A percentile compares a stretch with the other conserved stretches of the same genome.
Evolutionary conservation across 2,888 invertebrate genomes (phyloP).

Genomic region (Noctua pronuba): DNA sequence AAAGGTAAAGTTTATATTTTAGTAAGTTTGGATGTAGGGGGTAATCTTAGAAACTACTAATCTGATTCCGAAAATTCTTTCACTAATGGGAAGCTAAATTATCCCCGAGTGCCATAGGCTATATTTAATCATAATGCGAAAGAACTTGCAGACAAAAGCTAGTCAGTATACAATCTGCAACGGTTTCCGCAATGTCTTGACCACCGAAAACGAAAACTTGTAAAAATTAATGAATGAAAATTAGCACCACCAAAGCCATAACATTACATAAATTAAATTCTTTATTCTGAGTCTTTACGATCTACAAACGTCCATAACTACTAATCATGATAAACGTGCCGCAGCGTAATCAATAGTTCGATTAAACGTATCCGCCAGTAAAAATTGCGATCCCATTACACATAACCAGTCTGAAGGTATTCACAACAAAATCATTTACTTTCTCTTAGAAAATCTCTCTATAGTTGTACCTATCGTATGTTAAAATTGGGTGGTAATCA

Average conservation of each 20-base stretch:
- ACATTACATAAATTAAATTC: constrained; percentile 50
- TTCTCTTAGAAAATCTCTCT: constrained; percentile 85
- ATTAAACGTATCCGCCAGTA: constrained; percentile 73
- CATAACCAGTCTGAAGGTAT: constrained; percentile 84
- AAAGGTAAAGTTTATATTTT: background rate
- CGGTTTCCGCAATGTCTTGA: background rate
- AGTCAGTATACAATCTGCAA: background rate
- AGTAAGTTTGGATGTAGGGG: background rate
- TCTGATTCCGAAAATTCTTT: background rate
- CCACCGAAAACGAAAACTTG: background rate
- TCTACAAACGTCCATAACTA: constrained; percentile 47
- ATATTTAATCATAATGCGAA: background rate
- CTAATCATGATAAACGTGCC: constrained; percentile 65
- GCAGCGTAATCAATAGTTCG: constrained; percentile 70
- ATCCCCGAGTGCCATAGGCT: background rate
- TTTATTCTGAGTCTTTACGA: constrained; percentile 50
- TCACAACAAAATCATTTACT: constrained; percentile 87
- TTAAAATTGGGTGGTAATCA: constrained; percentile 79
- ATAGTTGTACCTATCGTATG: constrained; percentile 70
- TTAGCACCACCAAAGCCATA: constrained; percentile 33
- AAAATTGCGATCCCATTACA: constrained; percentile 78
- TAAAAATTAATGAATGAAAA: constrained; percentile 26
- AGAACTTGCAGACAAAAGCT: background rate
- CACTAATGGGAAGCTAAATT: background rate
- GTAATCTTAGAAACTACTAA: background rate